phyloP scores from a whole-genome alignment of 2,113 vertebrate species.

The Phycodurus eques region DNA sequence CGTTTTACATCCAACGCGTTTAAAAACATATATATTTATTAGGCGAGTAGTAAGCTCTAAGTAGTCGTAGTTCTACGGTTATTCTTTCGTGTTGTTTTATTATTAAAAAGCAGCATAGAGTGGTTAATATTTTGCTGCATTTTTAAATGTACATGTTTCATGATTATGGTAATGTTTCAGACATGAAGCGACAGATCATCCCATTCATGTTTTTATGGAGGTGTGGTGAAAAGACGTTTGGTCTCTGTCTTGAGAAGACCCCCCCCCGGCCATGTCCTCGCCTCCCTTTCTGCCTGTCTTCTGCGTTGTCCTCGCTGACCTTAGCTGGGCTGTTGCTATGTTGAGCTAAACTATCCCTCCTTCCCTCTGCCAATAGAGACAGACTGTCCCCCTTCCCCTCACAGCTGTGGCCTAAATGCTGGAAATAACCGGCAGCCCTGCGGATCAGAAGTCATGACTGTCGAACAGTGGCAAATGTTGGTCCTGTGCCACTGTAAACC shows the following conservation, averaged over 20 bases:
- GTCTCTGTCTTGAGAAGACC: not conserved
- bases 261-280: slow-evolving; percentile 5
- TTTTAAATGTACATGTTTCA: not conserved
- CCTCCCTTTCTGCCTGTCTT: slow-evolving; percentile 14
- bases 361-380: slow-evolving; percentile 51
- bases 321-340: slow-evolving; percentile 54
- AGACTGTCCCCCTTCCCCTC: slow-evolving; percentile 57
- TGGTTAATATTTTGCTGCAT: not conserved
- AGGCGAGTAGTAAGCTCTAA: not conserved
- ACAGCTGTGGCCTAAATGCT: slow-evolving; percentile 71
- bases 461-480: slow-evolving; percentile 64
- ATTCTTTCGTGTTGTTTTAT: not conserved
- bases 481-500: slow-evolving; percentile 26
- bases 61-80: not conserved
- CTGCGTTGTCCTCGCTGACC: slow-evolving; percentile 55
- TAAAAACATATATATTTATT: not conserved
- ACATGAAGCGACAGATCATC: not conserved
- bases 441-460: slow-evolving; percentile 59
- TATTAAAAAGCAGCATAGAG: not conserved
- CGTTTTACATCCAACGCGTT: not conserved
- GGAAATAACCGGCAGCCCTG: slow-evolving; percentile 66
- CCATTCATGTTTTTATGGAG: not conserved
- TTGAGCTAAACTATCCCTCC: slow-evolving; percentile 54
- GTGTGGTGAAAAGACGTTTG: not conserved
- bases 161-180: not conserved